Evolutionary conservation across 30 jellyfish, hydroid and myxozoan genomes (phyloP).

Genomic region (Pelagia noctiluca): DNA sequence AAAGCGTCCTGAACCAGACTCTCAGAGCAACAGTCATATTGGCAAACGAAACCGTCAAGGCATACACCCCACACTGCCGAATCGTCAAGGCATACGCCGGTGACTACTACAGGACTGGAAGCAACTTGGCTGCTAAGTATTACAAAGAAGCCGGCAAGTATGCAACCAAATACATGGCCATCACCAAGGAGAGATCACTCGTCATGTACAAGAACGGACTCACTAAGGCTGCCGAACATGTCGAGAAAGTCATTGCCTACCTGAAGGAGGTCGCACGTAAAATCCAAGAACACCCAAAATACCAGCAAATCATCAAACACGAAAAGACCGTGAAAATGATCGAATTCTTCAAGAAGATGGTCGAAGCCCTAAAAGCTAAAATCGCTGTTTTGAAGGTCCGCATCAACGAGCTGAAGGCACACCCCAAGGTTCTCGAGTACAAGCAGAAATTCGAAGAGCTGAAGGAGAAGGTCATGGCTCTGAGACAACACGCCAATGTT

Average conservation of each 20-base stretch:
- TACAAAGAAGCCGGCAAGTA: slow-evolving; percentile 51
- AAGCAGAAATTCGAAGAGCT: slow-evolving; percentile 53
- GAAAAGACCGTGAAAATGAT: slow-evolving; percentile 50
- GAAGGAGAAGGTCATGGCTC: slow-evolving; percentile 57
- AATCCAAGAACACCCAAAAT: slow-evolving; percentile 78
- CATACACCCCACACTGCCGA: slow-evolving; percentile 90
- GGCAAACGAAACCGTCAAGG: slow-evolving; percentile 87
- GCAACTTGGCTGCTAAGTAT: slow-evolving; percentile 21
- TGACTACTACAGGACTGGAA: slow-evolving; percentile 50
- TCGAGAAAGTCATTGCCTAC: slow-evolving; percentile 57
- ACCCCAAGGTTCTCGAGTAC: slow-evolving; percentile 66
- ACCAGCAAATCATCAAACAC: slow-evolving; percentile 63
- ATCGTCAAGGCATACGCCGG: slow-evolving; percentile 60
- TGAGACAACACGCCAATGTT: slow-evolving; percentile 54
- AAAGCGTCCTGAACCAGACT: slow-evolving; percentile 95
- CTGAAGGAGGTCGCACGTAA: slow-evolving; percentile 49
- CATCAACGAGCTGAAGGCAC: slow-evolving; percentile 54
- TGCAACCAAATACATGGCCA: slow-evolving; percentile 43
- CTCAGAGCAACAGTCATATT: slow-evolving; percentile 84
- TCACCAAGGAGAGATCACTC: slow-evolving; percentile 53
- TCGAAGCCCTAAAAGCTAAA: slow-evolving; percentile 35
- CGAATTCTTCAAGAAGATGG: slow-evolving; percentile 41
- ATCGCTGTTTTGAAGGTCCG: slow-evolving; percentile 52
- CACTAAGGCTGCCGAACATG: slow-evolving; percentile 57
- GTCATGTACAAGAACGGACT: slow-evolving; percentile 65